Evolutionary conservation across 2,888 invertebrate genomes (phyloP), one percentile per base, ranked within the genome.

Genomic region (Temnothorax ravouxi): DNA sequence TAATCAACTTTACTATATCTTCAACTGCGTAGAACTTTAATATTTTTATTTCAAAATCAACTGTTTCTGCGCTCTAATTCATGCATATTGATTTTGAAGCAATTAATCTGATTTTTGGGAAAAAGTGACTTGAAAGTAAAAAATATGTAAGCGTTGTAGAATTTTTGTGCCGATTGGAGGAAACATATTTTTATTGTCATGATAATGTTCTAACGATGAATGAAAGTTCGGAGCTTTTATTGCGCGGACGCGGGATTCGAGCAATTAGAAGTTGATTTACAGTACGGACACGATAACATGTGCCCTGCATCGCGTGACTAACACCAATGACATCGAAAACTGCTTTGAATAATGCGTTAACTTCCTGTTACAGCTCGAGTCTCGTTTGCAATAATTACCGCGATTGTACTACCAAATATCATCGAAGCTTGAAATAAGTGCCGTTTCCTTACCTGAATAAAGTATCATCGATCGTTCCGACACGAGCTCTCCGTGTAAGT

Each of bases 221-320:
- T 38, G n/a, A n/a, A 64, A 64, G 15, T 41, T 29, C 4, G 38
- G 9, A 41, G 71, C 50, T 85, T 79, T 72, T 59, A 18, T 25
- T 61, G 13, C 61, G 29, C 4, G n/a, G 29, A n/a, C 64, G 64
- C 50, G 61, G 44, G 3, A 29, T 77, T 62, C 38, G 21, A 54
- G 81, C 54, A 86, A 87, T 85, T 86, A 86, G 50, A 56, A 83
- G 87, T 59, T 81, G 82, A 85, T 85, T 87, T 85, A 81, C 81
- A 74, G 64, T 50, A 59, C 64, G 76, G 69, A 77, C 25, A 44
- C 56, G 87, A 79, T 82, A 86, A 44, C 83, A 77, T 77, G 86
- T 84, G n/a, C 41, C 54, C 29, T 18, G 81, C 21, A 47, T 87
- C 85, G 87, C 87, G 87, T 87, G 87, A 87, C 81, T 83, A 69